phyloP scores from a whole-genome alignment of 30 jellyfish, hydroid and myxozoan genomes.

The Nemopilema nomurai region DNA sequence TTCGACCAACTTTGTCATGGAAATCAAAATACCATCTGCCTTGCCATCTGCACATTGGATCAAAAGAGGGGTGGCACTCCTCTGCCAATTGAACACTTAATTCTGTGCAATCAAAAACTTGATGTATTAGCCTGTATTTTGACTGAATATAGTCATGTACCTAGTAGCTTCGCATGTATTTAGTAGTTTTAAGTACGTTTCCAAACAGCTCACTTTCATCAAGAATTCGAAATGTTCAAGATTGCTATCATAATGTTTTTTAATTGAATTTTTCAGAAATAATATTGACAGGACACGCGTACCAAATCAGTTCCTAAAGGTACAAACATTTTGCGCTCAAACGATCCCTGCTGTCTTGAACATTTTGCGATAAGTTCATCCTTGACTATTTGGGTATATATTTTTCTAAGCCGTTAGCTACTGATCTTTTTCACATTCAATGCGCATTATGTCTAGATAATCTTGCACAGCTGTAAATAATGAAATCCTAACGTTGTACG shows the following conservation, averaged over 20 bases:
- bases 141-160: not conserved
- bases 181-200: not conserved
- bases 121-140: not conserved
- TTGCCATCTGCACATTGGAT: slow-evolving; percentile 85
- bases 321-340: no score
- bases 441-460: not conserved
- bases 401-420: not conserved
- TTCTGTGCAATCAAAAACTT: not conserved
- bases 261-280: not conserved
- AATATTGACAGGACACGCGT: no score
- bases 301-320: no score
- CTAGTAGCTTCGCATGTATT: not conserved
- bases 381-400: not conserved
- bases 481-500: not conserved
- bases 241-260: not conserved
- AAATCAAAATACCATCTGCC: slow-evolving; percentile 80
- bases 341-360: not conserved
- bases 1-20: slow-evolving; percentile 94
- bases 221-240: not conserved
- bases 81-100: slow-evolving; percentile 84
- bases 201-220: not conserved
- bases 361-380: not conserved
- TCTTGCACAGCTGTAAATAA: not conserved
- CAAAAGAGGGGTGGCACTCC: slow-evolving; percentile 88
- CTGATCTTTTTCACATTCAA: not conserved